Conservation (phyloP, 1,140 invertebrate genomes). For the Drosophila ogumai region DNA sequence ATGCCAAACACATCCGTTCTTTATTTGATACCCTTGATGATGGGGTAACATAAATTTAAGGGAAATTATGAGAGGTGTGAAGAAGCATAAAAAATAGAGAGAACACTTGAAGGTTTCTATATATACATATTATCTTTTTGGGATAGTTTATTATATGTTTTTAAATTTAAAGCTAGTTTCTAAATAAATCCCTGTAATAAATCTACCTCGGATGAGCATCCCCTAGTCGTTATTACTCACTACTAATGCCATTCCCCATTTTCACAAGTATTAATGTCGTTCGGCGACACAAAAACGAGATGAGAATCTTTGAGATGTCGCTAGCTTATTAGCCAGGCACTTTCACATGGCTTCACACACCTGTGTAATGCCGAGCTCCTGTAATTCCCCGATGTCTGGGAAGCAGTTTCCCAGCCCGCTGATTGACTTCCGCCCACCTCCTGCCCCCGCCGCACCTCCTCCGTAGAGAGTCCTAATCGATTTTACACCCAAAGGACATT, state of each 20-base stretch:
- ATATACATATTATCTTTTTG: not conserved
- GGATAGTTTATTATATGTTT: not conserved
- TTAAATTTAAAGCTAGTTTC: not conserved
- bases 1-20: constrained; percentile 79
- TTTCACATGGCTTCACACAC: constrained; percentile 44
- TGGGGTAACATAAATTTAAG: constrained; percentile 42
- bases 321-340: constrained; percentile 50
- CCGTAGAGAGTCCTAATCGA: constrained; percentile 71
- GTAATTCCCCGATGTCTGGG: constrained; percentile 61
- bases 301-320: constrained; percentile 44
- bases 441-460: constrained; percentile 8
- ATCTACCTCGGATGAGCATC: not conserved
- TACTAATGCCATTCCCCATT: not conserved
- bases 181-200: not conserved
- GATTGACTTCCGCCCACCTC: constrained; percentile 76
- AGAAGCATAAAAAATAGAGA: not conserved
- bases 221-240: not conserved
- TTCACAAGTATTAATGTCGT: constrained; percentile 38
- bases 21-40: constrained; percentile 64
- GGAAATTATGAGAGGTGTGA: constrained; percentile 48
- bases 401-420: constrained; percentile 52
- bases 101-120: not conserved
- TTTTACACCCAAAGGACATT: constrained; percentile 84
- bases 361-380: constrained; percentile 43
- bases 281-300: constrained; percentile 26